Base-by-base conservation (phyloP, 2,113 vertebrate genomes). In the Myocastor coypus region DNA sequence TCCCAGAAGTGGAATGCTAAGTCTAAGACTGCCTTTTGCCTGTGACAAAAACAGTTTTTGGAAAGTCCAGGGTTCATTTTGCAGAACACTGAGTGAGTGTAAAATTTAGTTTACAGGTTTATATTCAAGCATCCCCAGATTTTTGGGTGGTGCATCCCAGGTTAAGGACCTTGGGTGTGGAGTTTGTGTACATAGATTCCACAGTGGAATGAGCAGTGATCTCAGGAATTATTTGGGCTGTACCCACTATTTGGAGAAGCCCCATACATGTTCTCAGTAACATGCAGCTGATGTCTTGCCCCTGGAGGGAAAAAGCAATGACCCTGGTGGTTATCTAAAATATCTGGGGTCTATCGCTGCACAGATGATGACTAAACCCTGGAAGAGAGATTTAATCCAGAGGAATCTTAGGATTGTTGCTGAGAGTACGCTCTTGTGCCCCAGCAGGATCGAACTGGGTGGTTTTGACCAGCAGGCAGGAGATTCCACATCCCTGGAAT, bases 91-190 rank as follows among this genome's bases (percentile, higher is more conserved):
- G 24, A 26, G 40, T 34, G 20, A 14, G 13, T 40, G 30, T 24
- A n/a, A 17, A 92, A 66, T 50, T 55, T 3, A 34, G 5, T 61
- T 46, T 63, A 32, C 1, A 6, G 3, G 26, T n/a, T 88, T 20
- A 14, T n/a, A 59, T 83, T 69, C 14, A 32, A n/a, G 69, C 57
- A 40, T 40, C 63, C 37, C 50, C 24, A 24, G 68, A 61, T 83
- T 80, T 0, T 46, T 71, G 52, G 61, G 28, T 52, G 7, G 1
- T 32, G 20, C 0, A 19, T 34, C 20, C 4, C 37, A 83, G 61
- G 4, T 52, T 78, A 46, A 32, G 64, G 55, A 32, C 20, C 22
- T 3, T 91, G 57, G 61, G 42, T 90, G 59, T 95, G 64, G 84
- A 78, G n/a, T 83, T 61, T 26, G 55, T 78, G 17, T 37, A 19